Evolutionary conservation across 2,888 invertebrate species (phyloP), one percentile per base, ranked within the genome.

Genomic region (Cephus rjabovi): DNA sequence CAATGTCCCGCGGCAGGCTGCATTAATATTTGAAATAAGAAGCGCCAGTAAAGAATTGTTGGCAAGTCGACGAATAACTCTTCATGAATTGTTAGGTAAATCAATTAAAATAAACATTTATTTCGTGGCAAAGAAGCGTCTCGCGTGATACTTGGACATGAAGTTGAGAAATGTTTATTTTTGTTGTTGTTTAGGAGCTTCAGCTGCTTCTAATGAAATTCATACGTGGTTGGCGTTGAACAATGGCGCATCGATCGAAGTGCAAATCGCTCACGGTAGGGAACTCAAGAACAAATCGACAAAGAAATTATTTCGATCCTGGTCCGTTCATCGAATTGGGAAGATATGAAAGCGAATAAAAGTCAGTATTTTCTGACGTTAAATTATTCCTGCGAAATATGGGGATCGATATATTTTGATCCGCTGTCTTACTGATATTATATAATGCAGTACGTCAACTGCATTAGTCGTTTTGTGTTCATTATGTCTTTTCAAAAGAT

Each of bases 31-130:
- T 83, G 93, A 93, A 81, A 90, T 93, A 77, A 92, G 91, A 71
- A 91, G 91, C 77, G 92, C 92, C 35, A 92, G 91, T 79, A 93
- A 93, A 82, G 92, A 93, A 81, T 88, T 93, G 76, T 78, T 93
- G 37, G 92, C 93, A 34, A 92, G 92, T 75, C 90, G 92, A 78
- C 89, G 91, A 76, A 90, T 92, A 78, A 90, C 91, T 1, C 84
- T 93, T 30, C 91, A 92, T 34, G 91, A 92, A 77, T 88, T 93
- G 35, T 87, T 93, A 76, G 93, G 93, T 93, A 84, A 81, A 82
- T 70, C 6, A 78, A 31, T 37, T 15, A 34, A 12, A 70, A 12
- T 23, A 73, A 56, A 56, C 23, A 56, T 56, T 56, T 56, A 56
- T 56, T 23, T 56, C 56, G 0, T 9, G 23, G 56, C 23, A 56